A percentile compares a stretch with the other conserved stretches of the same genome.
Evolutionary conservation across 2,113 vertebrate species (phyloP).

Genomic region (human): GRCh38 chr5:142367501-142368000

Average conservation of each 20-base stretch:
- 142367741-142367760: background rate
- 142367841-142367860: background rate
- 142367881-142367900: background rate
- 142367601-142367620: background rate
- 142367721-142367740: background rate
- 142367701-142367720: background rate
- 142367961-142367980: background rate
- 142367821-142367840: background rate
- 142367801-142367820: background rate
- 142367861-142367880: background rate
- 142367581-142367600: background rate
- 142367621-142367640: background rate
- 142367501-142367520: background rate
- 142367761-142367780: background rate
- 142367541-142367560: background rate
- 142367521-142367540: background rate
- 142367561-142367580: background rate
- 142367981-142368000: background rate
- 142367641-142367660: fast-evolving
- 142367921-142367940: background rate
- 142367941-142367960: background rate
- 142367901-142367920: background rate
- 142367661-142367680: background rate
- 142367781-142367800: background rate
- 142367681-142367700: background rate